Conservation (phyloP, 2,888 invertebrate species). For the Torymus texanus region DNA sequence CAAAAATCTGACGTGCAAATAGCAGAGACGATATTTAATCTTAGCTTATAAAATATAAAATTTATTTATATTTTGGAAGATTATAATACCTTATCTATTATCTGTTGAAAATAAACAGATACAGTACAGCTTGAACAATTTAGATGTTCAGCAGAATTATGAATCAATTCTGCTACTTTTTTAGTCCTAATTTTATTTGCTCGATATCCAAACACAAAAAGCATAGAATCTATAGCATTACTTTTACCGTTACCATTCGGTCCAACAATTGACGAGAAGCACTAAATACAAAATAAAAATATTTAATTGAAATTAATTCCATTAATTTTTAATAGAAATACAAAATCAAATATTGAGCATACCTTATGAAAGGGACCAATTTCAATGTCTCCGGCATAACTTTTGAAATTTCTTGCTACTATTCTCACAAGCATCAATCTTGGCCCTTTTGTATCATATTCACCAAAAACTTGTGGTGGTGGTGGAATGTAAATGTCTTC, state of each 20-base stretch:
- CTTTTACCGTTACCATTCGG: conserved; percentile 99
- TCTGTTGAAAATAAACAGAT: conserved; percentile 89
- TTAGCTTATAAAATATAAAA: conserved; percentile 17
- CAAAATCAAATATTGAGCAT: conserved; percentile 58
- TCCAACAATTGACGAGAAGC: conserved; percentile 96
- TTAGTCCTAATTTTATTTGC: conserved; percentile 97
- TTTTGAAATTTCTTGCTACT: conserved; percentile 96
- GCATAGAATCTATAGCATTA: conserved; percentile 98
- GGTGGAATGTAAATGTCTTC: conserved; percentile 90
- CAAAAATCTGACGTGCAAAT: no score
- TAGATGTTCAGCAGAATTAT: conserved; percentile 88
- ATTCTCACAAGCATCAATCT: conserved; percentile 94
- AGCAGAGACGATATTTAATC: neutral
- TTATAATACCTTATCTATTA: conserved; percentile 83
- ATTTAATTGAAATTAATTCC: neutral
- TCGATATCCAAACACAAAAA: conserved; percentile 99
- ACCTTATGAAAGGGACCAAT: conserved; percentile 98
- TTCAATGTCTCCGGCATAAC: conserved; percentile 89
- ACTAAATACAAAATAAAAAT: conserved; percentile 78
- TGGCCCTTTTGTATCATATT: conserved; percentile 85
- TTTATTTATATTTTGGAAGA: conserved; percentile 26
- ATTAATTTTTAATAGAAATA: neutral
- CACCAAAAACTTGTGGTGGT: conserved; percentile 81
- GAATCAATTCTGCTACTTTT: conserved; percentile 94
- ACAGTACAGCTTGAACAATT: conserved; percentile 89